These are phyloP conservation scores for Eospalax fontanierii DNA, from an alignment of 2,797 vertebrate genomes.

Conservation along the genomic window DNA sequence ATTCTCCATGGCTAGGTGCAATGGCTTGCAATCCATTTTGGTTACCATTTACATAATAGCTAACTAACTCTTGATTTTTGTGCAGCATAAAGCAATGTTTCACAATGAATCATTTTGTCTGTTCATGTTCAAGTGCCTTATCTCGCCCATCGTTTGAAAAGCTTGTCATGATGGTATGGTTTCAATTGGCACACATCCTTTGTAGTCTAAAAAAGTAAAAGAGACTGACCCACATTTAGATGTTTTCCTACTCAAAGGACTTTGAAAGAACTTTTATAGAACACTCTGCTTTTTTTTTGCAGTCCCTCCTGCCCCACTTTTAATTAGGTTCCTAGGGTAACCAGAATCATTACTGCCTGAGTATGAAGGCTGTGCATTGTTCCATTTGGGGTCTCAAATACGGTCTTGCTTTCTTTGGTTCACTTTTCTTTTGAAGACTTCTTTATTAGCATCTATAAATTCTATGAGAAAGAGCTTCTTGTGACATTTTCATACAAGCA, in stretches of 20 bases:
- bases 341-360: background rate
- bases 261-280: constrained; percentile 49
- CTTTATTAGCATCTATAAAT: background rate
- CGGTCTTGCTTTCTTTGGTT: background rate
- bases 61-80: background rate
- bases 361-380: background rate
- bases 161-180: constrained; percentile 30
- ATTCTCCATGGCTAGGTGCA: background rate
- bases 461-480: background rate
- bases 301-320: background rate
- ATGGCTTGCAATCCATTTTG: constrained; percentile 21
- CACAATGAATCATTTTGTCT: constrained; percentile 62
- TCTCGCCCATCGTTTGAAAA: constrained; percentile 64
- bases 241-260: constrained; percentile 43
- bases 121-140: constrained; percentile 23
- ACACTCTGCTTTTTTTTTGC: constrained; percentile 14
- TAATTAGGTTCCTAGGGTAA: background rate
- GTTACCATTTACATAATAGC: constrained; percentile 26
- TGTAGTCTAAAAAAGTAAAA: constrained; percentile 51
- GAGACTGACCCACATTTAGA: constrained; percentile 62
- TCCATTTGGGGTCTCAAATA: background rate
- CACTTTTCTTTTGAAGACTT: background rate
- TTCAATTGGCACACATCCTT: constrained; percentile 10
- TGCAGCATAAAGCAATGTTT: constrained; percentile 50
- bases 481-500: background rate